These are phyloP conservation scores for Zingel zingel DNA, from an alignment of 2,113 vertebrate species.

Conservation along the genomic window DNA sequence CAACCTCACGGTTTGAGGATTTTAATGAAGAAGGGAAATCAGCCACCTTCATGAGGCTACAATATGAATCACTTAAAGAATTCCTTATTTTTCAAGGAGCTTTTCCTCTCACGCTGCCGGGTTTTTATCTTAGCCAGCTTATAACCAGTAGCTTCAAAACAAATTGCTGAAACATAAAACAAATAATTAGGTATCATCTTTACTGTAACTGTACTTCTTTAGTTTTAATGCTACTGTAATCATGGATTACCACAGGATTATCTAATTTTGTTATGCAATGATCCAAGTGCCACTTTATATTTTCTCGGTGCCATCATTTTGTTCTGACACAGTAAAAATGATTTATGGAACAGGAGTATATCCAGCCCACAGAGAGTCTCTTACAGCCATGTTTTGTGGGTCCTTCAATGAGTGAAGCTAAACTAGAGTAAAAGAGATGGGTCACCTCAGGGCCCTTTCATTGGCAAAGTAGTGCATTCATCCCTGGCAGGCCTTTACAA, in stretches of 20 bases:
- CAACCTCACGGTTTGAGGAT: too few relatives aligned
- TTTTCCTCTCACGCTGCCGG: not conserved
- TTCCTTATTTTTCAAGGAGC: not conserved
- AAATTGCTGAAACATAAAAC: not conserved
- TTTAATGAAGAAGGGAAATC: too few relatives aligned
- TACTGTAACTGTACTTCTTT: not conserved
- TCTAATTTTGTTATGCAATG: not conserved
- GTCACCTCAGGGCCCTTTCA: constrained; percentile 8
- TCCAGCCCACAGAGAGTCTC: not conserved
- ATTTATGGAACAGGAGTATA: not conserved
- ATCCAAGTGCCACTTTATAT: not conserved
- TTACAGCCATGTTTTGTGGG: not conserved
- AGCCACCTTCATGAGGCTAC: too few relatives aligned
- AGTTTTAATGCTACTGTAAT: not conserved
- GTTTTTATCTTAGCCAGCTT: constrained; percentile 4
- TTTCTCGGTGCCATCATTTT: not conserved
- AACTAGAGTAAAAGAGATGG: constrained; percentile 37
- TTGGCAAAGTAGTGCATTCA: constrained; percentile 42
- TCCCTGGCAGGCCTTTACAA: constrained; percentile 51
- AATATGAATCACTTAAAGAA: not conserved
- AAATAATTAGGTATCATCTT: not conserved
- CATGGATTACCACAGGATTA: not conserved
- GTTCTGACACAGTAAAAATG: not conserved
- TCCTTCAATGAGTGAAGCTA: constrained; percentile 23
- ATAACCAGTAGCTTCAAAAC: not conserved